Evolutionary conservation across 2,797 vertebrate species (phyloP).

Genomic region (Premnoplex brunnescens): DNA sequence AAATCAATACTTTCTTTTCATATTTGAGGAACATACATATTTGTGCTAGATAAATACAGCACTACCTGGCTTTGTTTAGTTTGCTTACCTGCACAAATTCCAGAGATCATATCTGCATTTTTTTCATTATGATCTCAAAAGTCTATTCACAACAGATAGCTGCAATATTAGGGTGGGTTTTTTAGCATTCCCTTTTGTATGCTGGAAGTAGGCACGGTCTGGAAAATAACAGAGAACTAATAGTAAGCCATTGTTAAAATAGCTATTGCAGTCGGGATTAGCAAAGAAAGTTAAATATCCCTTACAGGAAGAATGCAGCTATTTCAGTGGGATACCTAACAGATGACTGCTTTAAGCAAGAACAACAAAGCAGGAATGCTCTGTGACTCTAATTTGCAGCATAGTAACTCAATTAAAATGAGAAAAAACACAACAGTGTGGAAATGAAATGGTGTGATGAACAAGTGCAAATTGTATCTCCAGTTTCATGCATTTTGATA

Average conservation of each 20-base stretch:
- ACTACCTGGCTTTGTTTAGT: constrained; percentile 33
- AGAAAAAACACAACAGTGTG: neutral
- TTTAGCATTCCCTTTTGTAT: neutral
- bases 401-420: constrained; percentile 30
- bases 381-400: constrained; percentile 4
- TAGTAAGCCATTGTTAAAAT: neutral
- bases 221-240: neutral
- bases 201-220: neutral
- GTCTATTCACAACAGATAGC: constrained; percentile 42
- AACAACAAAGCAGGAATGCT: neutral
- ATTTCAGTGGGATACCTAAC: neutral
- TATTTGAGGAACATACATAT: constrained; percentile 33
- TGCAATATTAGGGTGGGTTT: neutral
- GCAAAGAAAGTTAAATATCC: neutral
- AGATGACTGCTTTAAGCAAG: neutral
- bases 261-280: neutral
- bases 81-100: constrained; percentile 39
- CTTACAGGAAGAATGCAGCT: neutral
- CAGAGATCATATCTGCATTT: constrained; percentile 43
- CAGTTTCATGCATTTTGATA: constrained; percentile 14
- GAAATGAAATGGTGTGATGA: constrained; percentile 5
- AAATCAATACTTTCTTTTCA: constrained; percentile 56
- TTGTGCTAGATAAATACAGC: constrained; percentile 64
- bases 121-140: constrained; percentile 59
- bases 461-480: constrained; percentile 28